Conservation (phyloP, 2,888 invertebrate species). For the Acanthococcus lagerstroemiae region DNA sequence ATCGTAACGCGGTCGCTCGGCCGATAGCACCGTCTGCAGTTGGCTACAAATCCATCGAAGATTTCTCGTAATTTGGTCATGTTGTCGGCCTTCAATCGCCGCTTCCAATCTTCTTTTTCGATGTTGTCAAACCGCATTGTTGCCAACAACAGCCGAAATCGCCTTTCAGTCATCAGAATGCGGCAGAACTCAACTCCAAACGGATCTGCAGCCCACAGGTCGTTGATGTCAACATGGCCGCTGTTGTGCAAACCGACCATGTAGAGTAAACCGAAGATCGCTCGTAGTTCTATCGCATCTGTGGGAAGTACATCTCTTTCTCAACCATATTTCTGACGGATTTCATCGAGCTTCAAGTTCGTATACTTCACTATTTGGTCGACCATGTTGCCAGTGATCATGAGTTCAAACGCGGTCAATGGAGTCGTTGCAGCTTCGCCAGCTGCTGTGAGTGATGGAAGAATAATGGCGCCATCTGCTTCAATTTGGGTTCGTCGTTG, state of each 20-base stretch:
- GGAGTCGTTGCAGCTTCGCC: too few relatives aligned
- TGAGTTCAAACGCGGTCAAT: background rate
- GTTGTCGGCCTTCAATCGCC: background rate
- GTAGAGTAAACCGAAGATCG: background rate
- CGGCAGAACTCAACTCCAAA: background rate
- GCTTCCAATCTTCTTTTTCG: background rate
- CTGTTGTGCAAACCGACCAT: background rate
- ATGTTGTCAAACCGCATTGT: background rate
- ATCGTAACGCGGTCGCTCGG: background rate
- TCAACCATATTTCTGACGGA: background rate
- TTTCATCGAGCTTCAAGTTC: background rate
- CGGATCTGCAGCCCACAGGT: background rate
- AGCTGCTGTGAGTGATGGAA: too few relatives aligned
- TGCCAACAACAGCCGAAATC: background rate
- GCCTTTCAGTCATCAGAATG: background rate
- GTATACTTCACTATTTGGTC: background rate
- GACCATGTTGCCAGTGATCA: background rate
- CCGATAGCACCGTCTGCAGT: background rate
- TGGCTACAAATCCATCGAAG: background rate
- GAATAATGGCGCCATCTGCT: too few relatives aligned
- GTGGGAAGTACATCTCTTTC: background rate
- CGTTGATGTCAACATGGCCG: background rate
- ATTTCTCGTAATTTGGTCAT: background rate
- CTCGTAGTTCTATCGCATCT: background rate
- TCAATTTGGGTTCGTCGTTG: too few relatives aligned